Evolutionary conservation across 2,888 invertebrate species (phyloP), one percentile per base, ranked within the genome.

Genomic region (Notodromas monacha): DNA sequence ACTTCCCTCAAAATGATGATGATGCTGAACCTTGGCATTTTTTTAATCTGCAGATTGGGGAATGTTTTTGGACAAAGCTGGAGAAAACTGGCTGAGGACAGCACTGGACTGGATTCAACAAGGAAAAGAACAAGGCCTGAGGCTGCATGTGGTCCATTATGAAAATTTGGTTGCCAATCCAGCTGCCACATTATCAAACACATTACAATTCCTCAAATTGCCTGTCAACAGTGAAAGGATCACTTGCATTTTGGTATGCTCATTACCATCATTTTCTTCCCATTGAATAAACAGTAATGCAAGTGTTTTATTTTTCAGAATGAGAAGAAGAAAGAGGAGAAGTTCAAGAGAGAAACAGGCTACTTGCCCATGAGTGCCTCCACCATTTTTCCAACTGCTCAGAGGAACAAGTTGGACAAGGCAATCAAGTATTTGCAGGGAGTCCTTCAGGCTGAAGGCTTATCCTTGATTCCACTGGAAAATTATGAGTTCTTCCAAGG

Each of bases 141-240:
- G 40, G 33, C 36, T 41, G 10, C 38, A 42, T 30, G 42, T 46
- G 4, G 36, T 46, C 4, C 41, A 43, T 33, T 46, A 44, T 34
- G 46, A 46, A 34, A 36, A 42, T 12, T 34, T 46, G 5, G 38
- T 40, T 36, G 33, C 35, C 13, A 38, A 42, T 34, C 42, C 43
- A n/a, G 6, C 21, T 8, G 6, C 21, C n/a, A 8, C 15, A 26
- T 33, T 35, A 16, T 14, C 8, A 26, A 26, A 31, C 13, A 32
- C 14, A 14, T 8, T 29, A 8, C 31, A 31, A 6, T 30, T 30
- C 6, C 21, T 21, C 8, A n/a, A 21, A 8, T n/a, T 21, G 8
- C n/a, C 21, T n/a, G 21, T 21, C 21, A n/a, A 21, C 21, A n/a
- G n/a, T 8, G n/a, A 21, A 8, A 6, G 21, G n/a, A 21, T 21